These are phyloP conservation scores for Netelia melanura DNA, from an alignment of 2,888 invertebrate genomes.

Conservation along the genomic window DNA sequence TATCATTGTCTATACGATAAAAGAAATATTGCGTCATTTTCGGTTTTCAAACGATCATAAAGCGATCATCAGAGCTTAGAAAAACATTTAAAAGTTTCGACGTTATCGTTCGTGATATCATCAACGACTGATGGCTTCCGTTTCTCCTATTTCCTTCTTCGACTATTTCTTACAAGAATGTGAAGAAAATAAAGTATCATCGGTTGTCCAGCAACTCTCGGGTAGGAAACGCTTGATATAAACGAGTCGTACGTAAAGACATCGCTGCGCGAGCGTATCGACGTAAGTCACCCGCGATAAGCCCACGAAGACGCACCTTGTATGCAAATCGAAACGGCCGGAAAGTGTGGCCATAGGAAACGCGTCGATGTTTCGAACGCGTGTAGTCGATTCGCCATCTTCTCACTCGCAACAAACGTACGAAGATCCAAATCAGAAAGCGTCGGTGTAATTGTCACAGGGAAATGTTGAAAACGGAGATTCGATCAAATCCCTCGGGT, in stretches of 20 bases:
- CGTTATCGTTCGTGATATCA: slow-evolving; percentile 29
- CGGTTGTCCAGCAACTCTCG: slow-evolving; percentile 21
- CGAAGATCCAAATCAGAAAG: background rate
- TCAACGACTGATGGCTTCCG: slow-evolving; percentile 54
- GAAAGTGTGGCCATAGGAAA: slow-evolving; percentile 33
- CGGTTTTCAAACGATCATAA: background rate
- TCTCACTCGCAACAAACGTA: slow-evolving; percentile 59
- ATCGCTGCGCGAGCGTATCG: slow-evolving; percentile 26
- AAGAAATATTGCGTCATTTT: background rate
- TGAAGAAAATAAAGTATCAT: slow-evolving; percentile 30
- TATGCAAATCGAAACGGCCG: slow-evolving; percentile 49
- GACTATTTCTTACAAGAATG: background rate
- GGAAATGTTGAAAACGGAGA: too few species aligned
- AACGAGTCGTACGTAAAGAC: slow-evolving; percentile 14
- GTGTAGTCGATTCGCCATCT: slow-evolving; percentile 75
- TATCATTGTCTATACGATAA: background rate
- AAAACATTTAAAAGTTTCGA: background rate
- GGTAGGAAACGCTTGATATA: slow-evolving; percentile 9
- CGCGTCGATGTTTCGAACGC: slow-evolving; percentile 33
- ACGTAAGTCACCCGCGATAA: slow-evolving; percentile 57
- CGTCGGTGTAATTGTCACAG: background rate
- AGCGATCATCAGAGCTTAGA: background rate
- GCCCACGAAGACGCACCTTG: slow-evolving; percentile 55
- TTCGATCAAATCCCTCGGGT: too few species aligned
- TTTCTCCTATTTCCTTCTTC: slow-evolving; percentile 26